Evolutionary conservation across 2,888 invertebrate genomes (phyloP).

Genomic region (Crematogaster levior): DNA sequence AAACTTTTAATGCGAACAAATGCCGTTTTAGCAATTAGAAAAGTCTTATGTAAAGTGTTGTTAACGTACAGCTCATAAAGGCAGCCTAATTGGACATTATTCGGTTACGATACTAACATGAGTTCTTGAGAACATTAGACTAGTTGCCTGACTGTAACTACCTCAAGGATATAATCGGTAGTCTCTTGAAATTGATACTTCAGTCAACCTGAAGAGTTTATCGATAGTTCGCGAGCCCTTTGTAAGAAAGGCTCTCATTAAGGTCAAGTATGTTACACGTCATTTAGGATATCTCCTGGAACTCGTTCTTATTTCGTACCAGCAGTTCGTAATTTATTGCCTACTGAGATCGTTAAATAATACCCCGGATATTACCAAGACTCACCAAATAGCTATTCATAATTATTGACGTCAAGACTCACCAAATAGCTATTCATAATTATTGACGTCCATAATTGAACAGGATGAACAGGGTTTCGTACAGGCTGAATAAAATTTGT

Average conservation of each 20-base stretch:
- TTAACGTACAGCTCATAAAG: constrained; percentile 14
- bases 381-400: background rate
- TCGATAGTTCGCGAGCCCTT: constrained; percentile 54
- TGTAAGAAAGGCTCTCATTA: constrained; percentile 48
- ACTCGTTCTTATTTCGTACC: constrained; percentile 25
- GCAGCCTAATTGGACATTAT: constrained; percentile 44
- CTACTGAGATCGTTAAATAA: background rate
- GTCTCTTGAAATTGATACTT: constrained; percentile 51
- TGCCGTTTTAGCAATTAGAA: background rate
- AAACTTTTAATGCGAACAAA: background rate
- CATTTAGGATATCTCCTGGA: constrained; percentile 14
- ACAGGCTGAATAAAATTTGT: background rate
- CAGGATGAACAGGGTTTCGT: background rate
- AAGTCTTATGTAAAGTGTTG: background rate
- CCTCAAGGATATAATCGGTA: constrained; percentile 49
- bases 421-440: background rate
- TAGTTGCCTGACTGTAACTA: constrained; percentile 51
- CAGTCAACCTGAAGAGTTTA: constrained; percentile 52
- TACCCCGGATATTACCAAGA: background rate
- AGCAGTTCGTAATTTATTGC: constrained; percentile 29
- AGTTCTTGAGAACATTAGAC: constrained; percentile 43
- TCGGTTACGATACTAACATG: constrained; percentile 44
- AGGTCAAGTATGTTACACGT: constrained; percentile 49
- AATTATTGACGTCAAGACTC: background rate
- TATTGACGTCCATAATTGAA: constrained; percentile 6